phyloP scores from a whole-genome alignment of 2,113 vertebrate genomes.

The rabbit (Oryctolagus cuniculus) region DNA sequence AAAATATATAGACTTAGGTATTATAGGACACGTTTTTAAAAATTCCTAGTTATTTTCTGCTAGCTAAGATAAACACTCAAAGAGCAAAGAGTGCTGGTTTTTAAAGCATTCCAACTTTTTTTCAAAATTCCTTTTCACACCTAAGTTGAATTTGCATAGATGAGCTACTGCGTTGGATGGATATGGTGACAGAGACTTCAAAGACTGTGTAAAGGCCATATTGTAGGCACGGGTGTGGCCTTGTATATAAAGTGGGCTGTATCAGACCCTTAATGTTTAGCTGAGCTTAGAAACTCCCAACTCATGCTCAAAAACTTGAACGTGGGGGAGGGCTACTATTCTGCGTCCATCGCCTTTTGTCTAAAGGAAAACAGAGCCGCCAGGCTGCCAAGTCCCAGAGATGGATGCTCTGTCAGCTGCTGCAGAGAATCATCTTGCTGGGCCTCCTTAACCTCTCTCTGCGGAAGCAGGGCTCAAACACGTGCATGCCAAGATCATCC shows the following conservation, averaged over 20 bases:
- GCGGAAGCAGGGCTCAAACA: background rate
- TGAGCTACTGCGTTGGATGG: background rate
- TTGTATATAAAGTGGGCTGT: background rate
- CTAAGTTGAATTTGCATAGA: background rate
- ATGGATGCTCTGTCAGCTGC: background rate
- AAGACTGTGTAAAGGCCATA: background rate
- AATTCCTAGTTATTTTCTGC: background rate
- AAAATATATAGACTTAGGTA: constrained; percentile 14
- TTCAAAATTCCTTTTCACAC: no score
- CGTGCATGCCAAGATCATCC: background rate
- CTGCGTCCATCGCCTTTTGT: background rate
- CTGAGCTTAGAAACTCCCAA: background rate
- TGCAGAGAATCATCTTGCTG: background rate
- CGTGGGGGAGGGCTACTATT: background rate
- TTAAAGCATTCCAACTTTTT: background rate
- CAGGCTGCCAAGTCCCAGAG: background rate
- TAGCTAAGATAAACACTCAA: background rate
- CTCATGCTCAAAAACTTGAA: background rate
- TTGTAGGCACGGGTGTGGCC: background rate
- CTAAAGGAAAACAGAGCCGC: background rate
- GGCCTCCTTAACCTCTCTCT: background rate
- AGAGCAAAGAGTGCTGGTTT: background rate
- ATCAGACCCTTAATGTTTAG: background rate
- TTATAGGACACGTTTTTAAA: background rate
- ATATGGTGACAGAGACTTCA: background rate